Percentiles rank a stretch among this genome's conserved stretches.
These are phyloP conservation scores for Phallusia fumigata DNA, from an alignment of 23 tunicate genomes.

Conservation along the genomic window DNA sequence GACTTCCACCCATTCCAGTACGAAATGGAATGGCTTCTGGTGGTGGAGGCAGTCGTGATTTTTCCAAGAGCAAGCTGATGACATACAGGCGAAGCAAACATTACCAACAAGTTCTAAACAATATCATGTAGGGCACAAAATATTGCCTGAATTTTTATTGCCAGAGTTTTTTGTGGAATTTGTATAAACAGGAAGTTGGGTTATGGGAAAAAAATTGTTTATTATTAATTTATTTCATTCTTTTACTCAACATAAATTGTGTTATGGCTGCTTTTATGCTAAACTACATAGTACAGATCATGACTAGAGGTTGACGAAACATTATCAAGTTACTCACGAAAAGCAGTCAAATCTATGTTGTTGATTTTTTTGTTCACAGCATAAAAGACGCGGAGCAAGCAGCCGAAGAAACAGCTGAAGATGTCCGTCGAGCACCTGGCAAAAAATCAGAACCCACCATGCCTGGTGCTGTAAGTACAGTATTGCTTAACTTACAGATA, in stretches of 20 bases:
- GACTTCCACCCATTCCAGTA: conserved; percentile 70
- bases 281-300: too few relatives aligned
- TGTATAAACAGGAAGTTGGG: not conserved
- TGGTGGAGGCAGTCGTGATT: conserved; percentile 50
- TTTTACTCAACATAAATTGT: too few relatives aligned
- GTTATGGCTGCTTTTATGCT: too few relatives aligned
- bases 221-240: too few relatives aligned
- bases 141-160: not conserved
- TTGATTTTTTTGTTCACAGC: conserved; percentile 22
- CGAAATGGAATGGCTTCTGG: conserved; percentile 57
- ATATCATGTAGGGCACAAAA: conserved; percentile 58
- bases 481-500: too few relatives aligned
- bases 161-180: not conserved
- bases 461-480: conserved; percentile 71
- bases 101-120: conserved; percentile 62
- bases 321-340: too few relatives aligned
- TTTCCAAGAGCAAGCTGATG: conserved; percentile 77
- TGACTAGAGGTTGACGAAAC: too few relatives aligned
- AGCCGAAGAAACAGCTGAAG: conserved; percentile 73
- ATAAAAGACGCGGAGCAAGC: conserved; percentile 79
- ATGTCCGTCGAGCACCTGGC: conserved; percentile 55
- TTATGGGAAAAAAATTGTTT: not conserved
- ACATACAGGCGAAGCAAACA: conserved; percentile 73
- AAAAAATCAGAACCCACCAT: conserved; percentile 61
- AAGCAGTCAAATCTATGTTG: not conserved